Evolutionary conservation across 1,140 invertebrate species (phyloP).

Genomic region (Penaeus vannamei): DNA sequence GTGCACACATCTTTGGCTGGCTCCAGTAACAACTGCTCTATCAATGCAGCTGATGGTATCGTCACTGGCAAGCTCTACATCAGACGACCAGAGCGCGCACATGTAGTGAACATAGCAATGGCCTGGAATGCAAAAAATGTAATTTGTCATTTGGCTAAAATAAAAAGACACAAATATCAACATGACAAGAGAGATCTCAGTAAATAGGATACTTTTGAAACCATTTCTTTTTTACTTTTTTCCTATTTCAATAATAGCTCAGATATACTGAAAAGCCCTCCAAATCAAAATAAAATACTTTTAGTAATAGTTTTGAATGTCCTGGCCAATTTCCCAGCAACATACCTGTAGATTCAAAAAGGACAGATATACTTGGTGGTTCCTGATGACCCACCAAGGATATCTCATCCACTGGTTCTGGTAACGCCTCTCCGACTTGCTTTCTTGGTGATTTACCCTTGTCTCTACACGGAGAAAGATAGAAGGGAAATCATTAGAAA

Average conservation of each 20-base stretch:
- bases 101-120: conserved; percentile 63
- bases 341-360: conserved; percentile 57
- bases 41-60: conserved; percentile 54
- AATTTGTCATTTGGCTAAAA: neutral
- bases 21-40: conserved; percentile 54
- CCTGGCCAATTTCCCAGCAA: neutral
- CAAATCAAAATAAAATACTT: no score
- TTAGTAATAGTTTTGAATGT: no score
- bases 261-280: no score
- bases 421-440: conserved; percentile 54
- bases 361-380: conserved; percentile 40
- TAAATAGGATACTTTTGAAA: no score
- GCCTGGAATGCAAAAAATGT: conserved; percentile 48
- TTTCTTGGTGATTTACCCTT: conserved; percentile 66
- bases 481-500: neutral
- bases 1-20: conserved; percentile 50
- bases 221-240: no score
- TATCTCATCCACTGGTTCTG: conserved; percentile 62
- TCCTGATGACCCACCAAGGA: conserved; percentile 59
- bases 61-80: conserved; percentile 56
- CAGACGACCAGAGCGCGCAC: conserved; percentile 62
- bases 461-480: conserved; percentile 42
- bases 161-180: neutral
- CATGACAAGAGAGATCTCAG: neutral
- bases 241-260: no score